Evolutionary conservation across 2,888 invertebrate species (phyloP), one percentile per base, ranked within the genome.

Genomic region (Notocelia uddmanniana): DNA sequence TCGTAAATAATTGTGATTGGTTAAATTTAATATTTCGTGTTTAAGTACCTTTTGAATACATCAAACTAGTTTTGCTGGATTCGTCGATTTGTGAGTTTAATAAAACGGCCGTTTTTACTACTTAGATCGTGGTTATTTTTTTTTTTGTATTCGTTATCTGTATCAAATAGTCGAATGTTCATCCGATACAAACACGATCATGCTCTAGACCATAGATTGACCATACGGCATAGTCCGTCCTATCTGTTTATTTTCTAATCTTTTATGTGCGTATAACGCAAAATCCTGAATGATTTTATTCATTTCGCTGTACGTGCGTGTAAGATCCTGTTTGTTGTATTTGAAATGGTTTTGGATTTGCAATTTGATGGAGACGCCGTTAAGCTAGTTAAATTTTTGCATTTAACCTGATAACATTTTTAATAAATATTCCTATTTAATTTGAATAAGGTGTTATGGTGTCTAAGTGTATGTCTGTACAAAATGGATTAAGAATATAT

Each of bases 251-350:
- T 15, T 62, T 10, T 18, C 6, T 60, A n/a, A 37, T 62, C 72
- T 62, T 50, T 55, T 15, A 37, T 19, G 19, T 19, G 48, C 10
- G n/a, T 50, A 19, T 23, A 50, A 55, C 72, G 60, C 67, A 62
- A 72, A 72, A 72, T 72, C 67, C 67, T 34, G 72, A 67, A 67
- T 68, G 60, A 68, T 72, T 68, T 72, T 72, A 68, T 72, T 68
- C 67, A 72, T 72, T 72, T 72, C 34, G 34, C 37, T 21, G 26
- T 37, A 37, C 72, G 67, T 72, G 67, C 72, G 67, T 57, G 26
- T 37, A 26, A 23, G 67, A 67, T 55, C 23, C 54, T 48, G 48
- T 71, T 71, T 72, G 67, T 62, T 57, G n/a, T 45, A 23, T 67
- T 45, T 62, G 26, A 50, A 71, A 67, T n/a, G 52, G 54, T 62